Base-by-base conservation (phyloP, 2,113 vertebrate species). In the Phaethon lepturus region DNA sequence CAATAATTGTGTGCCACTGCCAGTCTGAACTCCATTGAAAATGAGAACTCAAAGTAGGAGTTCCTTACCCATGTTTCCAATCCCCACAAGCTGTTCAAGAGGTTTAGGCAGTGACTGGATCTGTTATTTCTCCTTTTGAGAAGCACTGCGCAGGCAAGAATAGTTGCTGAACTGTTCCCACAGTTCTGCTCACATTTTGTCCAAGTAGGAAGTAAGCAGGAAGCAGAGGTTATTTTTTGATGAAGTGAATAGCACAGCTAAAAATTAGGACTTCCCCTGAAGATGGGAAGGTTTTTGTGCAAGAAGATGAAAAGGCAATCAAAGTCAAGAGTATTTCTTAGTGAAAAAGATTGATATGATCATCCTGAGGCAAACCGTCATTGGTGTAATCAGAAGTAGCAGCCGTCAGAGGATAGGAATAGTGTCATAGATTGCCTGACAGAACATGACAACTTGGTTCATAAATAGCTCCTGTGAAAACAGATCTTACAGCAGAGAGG, bases 401-500 rank as follows among this genome's bases (percentile, higher is more conserved):
- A 96, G 88, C 87, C 63, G 0, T 88, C 93, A 95, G 74, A 77
- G 62, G 71, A 90, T 23, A 62, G 78, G 60, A 95, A 88, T 47
- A 86, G 73, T 82, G 69, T 96, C 94, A 95, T 82, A 76, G 66
- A 84, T 93, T 96, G 66, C 93, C 84, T 95, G 69, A 91, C 93
- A 90, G 89, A 85, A 95, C 82, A 81, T 76, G 81, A 92, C 88
- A 95, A 94, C 53, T 90, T 84, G 75, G 86, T 90, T 95, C 96
- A 95, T 89, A 97, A 96, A 97, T 93, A 97, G 81, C 72, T 94
- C 95, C 80, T 90, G 75, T 73, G 89, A 84, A 95, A 97, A 92
- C 72, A 96, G 80, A 93, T 96, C 78, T 67, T 82, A 69, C 55
- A 93, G 84, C 80, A 93, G 60, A 90, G 75, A 92, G 17, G 53